phyloP scores from a whole-genome alignment of 2,113 vertebrate species.

The Rhizomys pruinosus region DNA sequence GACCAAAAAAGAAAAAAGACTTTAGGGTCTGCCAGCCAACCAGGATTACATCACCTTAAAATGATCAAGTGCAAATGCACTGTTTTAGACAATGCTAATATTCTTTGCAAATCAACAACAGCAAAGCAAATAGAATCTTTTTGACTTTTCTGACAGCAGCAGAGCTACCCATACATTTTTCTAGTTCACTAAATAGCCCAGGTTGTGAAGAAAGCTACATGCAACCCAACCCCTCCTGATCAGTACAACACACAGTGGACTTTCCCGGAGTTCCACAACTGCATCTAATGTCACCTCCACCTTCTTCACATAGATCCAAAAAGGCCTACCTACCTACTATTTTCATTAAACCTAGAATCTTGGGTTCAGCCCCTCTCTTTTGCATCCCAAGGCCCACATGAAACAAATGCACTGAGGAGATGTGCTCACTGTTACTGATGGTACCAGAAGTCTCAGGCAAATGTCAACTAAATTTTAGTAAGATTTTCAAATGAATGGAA shows the following conservation, averaged over 20 bases:
- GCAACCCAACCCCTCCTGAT: not conserved
- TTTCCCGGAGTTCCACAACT: not conserved
- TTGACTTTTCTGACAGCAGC: not conserved
- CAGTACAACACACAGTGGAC: not conserved
- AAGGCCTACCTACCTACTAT: not conserved
- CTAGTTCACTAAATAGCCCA: not conserved
- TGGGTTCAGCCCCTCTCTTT: not conserved
- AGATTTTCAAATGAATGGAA: constrained; percentile 44
- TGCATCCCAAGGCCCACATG: not conserved
- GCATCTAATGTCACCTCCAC: not conserved
- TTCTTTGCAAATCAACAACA: not conserved
- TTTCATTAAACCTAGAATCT: not conserved
- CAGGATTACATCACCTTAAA: not conserved
- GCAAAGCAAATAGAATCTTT: not conserved
- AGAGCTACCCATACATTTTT: not conserved
- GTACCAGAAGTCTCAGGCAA: constrained; percentile 4
- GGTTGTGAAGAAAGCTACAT: not conserved
- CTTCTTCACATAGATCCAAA: not conserved
- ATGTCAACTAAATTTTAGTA: constrained; percentile 32
- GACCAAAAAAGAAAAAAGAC: no score
- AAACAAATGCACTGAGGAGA: not conserved
- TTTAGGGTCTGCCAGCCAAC: not conserved
- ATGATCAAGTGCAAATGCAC: not conserved
- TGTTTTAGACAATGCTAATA: not conserved
- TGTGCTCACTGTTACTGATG: not conserved